Conservation (phyloP, 2,113 vertebrate species). For the Turnix velox region DNA sequence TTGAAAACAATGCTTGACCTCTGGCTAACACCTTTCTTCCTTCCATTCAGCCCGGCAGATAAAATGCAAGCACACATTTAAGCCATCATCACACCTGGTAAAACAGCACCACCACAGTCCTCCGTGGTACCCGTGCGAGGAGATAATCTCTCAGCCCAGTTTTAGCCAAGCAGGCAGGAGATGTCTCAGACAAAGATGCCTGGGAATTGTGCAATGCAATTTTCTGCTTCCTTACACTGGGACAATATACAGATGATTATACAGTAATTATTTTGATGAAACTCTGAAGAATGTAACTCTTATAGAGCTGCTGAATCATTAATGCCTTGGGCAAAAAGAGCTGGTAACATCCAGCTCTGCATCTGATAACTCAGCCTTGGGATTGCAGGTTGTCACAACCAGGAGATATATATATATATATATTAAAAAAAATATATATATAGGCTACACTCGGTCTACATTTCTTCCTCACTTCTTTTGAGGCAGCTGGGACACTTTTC, state of each 20-base stretch:
- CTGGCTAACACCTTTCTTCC: conserved; percentile 41
- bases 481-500: not conserved
- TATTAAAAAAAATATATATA: no score
- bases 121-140: no score
- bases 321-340: not conserved
- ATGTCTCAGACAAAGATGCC: not conserved
- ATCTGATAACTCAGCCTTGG: not conserved
- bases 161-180: not conserved
- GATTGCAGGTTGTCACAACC: not conserved
- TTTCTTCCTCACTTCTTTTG: not conserved
- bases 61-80: no score
- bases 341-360: not conserved
- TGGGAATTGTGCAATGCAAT: conserved; percentile 28
- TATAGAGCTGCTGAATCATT: not conserved
- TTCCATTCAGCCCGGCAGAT: conserved; percentile 21
- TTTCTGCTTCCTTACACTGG: conserved; percentile 8
- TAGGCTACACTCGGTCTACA: not conserved
- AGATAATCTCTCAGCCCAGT: no score
- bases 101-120: no score
- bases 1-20: conserved; percentile 71
- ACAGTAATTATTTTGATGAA: conserved; percentile 12
- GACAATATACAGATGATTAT: not conserved
- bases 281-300: not conserved
- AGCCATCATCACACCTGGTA: no score
- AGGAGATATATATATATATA: not conserved